Evolutionary conservation across 1,140 invertebrate genomes (phyloP).

Genomic region (Ips nitidus): DNA sequence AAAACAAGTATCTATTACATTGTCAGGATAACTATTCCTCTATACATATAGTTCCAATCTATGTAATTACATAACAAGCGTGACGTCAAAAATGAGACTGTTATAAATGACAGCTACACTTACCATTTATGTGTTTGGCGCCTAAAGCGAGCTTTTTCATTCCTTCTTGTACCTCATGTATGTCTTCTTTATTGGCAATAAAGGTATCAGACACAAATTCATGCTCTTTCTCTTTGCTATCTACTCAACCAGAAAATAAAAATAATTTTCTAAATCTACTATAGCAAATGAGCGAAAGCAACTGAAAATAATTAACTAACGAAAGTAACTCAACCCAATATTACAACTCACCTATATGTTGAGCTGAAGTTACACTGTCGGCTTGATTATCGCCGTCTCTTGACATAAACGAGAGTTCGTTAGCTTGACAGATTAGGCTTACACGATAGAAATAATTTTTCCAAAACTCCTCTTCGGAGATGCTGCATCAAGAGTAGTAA

Average conservation of each 20-base stretch:
- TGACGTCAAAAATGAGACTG: not conserved
- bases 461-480: slow-evolving; percentile 98
- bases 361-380: slow-evolving; percentile 50
- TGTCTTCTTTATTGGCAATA: slow-evolving; percentile 61
- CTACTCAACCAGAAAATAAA: slow-evolving; percentile 35
- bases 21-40: not conserved
- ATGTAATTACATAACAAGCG: not conserved
- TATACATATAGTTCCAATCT: too few relatives aligned
- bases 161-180: slow-evolving; percentile 67
- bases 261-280: not conserved
- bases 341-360: slow-evolving; percentile 49
- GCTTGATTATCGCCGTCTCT: slow-evolving; percentile 52
- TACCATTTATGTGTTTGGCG: slow-evolving; percentile 49
- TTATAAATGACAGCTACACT: slow-evolving; percentile 33
- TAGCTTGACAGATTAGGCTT: slow-evolving; percentile 95
- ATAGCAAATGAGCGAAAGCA: not conserved
- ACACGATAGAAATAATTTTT: slow-evolving; percentile 99
- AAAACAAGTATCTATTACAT: slow-evolving; percentile 54
- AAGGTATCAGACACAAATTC: slow-evolving; percentile 73
- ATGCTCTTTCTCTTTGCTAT: slow-evolving; percentile 45
- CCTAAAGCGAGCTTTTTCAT: slow-evolving; percentile 63
- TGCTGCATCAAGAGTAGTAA: slow-evolving; percentile 60
- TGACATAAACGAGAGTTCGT: slow-evolving; percentile 76
- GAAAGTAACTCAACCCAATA: not conserved
- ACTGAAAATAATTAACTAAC: slow-evolving; percentile 12